Evolutionary conservation across 1,140 invertebrate genomes (phyloP).

Genomic region (Aphelinus atriplicis): DNA sequence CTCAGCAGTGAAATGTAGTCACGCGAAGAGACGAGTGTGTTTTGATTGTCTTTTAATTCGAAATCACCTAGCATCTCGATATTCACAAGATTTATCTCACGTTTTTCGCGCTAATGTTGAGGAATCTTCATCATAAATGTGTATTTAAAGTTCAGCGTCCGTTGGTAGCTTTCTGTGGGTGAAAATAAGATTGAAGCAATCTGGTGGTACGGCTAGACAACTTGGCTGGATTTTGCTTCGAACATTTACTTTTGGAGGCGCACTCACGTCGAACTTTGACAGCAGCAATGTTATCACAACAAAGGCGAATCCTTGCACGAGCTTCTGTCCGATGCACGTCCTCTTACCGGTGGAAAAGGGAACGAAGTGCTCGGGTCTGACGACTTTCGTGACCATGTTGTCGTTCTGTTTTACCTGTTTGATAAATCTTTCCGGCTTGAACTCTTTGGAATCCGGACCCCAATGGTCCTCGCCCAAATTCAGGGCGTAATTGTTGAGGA

Average conservation of each 20-base stretch:
- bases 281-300: conserved; percentile 77
- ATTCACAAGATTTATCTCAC: too few relatives aligned
- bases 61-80: too few relatives aligned
- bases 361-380: conserved; percentile 74
- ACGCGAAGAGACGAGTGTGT: too few relatives aligned
- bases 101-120: too few relatives aligned
- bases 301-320: conserved; percentile 81
- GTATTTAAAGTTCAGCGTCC: background rate
- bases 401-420: conserved; percentile 51
- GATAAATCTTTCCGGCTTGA: conserved; percentile 81
- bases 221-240: conserved; percentile 67
- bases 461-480: conserved; percentile 80
- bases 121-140: too few relatives aligned
- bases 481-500: conserved; percentile 86
- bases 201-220: conserved; percentile 77
- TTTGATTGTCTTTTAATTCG: too few relatives aligned
- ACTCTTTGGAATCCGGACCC: conserved; percentile 74
- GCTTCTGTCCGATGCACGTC: conserved; percentile 86
- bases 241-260: conserved; percentile 66
- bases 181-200: conserved; percentile 71
- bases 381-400: conserved; percentile 40
- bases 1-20: too few relatives aligned
- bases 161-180: background rate
- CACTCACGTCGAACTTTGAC: conserved; percentile 75
- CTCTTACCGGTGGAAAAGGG: conserved; percentile 88